These are phyloP conservation scores for Eilema griseolum DNA, from an alignment of 2,888 invertebrate species.

Conservation along the genomic window DNA sequence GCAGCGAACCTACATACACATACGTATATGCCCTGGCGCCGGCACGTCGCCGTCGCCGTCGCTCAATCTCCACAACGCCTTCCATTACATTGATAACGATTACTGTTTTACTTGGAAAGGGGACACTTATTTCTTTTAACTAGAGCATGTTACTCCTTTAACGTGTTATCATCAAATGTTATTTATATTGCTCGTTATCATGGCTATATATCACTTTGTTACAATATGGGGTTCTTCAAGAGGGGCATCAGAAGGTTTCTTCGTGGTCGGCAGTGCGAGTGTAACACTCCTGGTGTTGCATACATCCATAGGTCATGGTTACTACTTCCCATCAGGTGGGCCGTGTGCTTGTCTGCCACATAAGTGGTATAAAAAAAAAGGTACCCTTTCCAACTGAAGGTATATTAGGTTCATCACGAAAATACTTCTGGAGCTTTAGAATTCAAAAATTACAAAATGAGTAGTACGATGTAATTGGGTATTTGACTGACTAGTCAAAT, in stretches of 20 bases:
- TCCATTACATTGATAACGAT: conserved; percentile 39
- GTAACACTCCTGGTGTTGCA: too few relatives aligned
- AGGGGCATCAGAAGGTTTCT: too few relatives aligned
- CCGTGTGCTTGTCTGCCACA: too few relatives aligned
- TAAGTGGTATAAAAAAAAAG: too few relatives aligned
- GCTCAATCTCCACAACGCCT: conserved; percentile 31
- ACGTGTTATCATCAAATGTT: neutral
- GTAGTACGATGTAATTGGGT: neutral
- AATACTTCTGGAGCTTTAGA: neutral
- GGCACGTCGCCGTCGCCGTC: too few relatives aligned
- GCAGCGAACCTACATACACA: conserved; percentile 16
- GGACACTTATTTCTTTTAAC: conserved; percentile 13
- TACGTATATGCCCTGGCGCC: conserved; percentile 25
- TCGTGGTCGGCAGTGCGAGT: too few relatives aligned
- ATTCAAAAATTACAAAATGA: neutral
- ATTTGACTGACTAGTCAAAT: too few relatives aligned
- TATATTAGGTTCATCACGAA: neutral
- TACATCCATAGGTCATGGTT: too few relatives aligned
- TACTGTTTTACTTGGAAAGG: conserved; percentile 16
- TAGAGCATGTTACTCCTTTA: neutral
- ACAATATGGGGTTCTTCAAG: too few relatives aligned
- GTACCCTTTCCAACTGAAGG: neutral
- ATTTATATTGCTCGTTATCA: neutral
- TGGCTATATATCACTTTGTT: neutral
- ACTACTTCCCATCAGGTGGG: too few relatives aligned